Evolutionary conservation across 2,797 vertebrate genomes (phyloP), one percentile per base, ranked within the genome.

Genomic region (Sebastes elongatus): DNA sequence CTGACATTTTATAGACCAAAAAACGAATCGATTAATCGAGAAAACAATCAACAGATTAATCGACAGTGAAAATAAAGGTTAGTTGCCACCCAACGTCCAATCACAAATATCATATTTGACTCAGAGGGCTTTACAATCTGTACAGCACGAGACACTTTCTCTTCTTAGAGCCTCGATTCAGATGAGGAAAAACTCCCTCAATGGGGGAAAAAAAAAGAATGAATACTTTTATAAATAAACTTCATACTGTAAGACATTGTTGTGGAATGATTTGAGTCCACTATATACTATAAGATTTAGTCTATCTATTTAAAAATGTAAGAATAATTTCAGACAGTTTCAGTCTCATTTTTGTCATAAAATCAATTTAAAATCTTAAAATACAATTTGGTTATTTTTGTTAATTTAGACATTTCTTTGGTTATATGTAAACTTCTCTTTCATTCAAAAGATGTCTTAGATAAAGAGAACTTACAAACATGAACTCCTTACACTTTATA

Each of bases 401-500:
- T 67, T 28, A 7, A 30, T 20, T 20, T 27, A 7, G 56, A 1
- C 3, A 25, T 65, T 27, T 27, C 49, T 2, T n/a, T 11, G 1
- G 5, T 61, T 3, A n/a, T 38, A 28, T n/a, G 1, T 9, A 4
- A 63, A n/a, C 7, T 22, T 71, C 4, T 35, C 23, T 59, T 27
- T 33, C 16, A 59, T 52, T 53, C 46, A 59, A 35, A 59, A 57
- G 5, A 56, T 16, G 11, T 35, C 6, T 38, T 6, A 18, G 6
- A 35, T 33, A 33, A 68, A 32, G 10, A 23, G 18, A 79, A 52
- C 22, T 52, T 16, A 70, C 2, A 66, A 66, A 35, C 53, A 46
- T n/a, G 3, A 74, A 49, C 71, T 71, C 59, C 42, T 66, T 13
- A 52, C 35, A 57, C 56, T 76, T 68, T 16, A 16, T 70, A 25